Percentiles rank a stretch among this genome's conserved stretches.
Evolutionary conservation across 2,888 invertebrate genomes (phyloP).

Genomic region (Nomada fabriciana): DNA sequence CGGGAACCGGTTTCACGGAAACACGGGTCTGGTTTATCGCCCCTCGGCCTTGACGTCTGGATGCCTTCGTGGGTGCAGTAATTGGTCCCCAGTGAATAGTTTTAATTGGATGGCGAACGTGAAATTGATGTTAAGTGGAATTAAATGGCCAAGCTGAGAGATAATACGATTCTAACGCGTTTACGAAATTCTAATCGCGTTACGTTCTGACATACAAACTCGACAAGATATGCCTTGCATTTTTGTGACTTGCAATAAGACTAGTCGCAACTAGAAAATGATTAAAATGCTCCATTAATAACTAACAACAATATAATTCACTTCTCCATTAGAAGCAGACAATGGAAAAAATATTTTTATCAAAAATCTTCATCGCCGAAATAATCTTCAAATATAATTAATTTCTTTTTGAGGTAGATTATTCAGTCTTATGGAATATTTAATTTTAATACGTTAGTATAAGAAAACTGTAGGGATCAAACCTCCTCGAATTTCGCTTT

Average conservation of each 20-base stretch:
- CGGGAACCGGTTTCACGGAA: slow-evolving; percentile 48
- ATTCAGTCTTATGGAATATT: too few relatives aligned
- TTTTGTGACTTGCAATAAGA: too few relatives aligned
- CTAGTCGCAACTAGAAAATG: too few relatives aligned
- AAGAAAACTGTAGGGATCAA: neutral
- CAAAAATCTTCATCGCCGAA: too few relatives aligned
- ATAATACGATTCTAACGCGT: neutral
- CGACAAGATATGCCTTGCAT: neutral
- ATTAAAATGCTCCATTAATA: too few relatives aligned
- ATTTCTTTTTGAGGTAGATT: too few relatives aligned
- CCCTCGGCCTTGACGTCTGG: slow-evolving; percentile 28
- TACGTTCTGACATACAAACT: neutral
- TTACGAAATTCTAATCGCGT: slow-evolving; percentile 13
- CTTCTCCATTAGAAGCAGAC: too few relatives aligned
- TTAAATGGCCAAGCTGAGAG: slow-evolving; percentile 8
- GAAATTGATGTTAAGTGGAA: slow-evolving; percentile 41
- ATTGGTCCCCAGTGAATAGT: slow-evolving; percentile 49
- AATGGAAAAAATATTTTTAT: too few relatives aligned
- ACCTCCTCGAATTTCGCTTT: slow-evolving; percentile 22
- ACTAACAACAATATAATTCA: too few relatives aligned
- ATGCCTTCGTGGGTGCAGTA: slow-evolving; percentile 38
- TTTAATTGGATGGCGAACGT: slow-evolving; percentile 50
- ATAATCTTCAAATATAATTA: too few relatives aligned
- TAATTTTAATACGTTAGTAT: too few relatives aligned
- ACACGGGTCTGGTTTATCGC: slow-evolving; percentile 43